A percentile compares a stretch with the other conserved stretches of the same genome.
Evolutionary conservation across 2,113 vertebrate genomes (phyloP).

Genomic region (Neomonachus schauinslandi): DNA sequence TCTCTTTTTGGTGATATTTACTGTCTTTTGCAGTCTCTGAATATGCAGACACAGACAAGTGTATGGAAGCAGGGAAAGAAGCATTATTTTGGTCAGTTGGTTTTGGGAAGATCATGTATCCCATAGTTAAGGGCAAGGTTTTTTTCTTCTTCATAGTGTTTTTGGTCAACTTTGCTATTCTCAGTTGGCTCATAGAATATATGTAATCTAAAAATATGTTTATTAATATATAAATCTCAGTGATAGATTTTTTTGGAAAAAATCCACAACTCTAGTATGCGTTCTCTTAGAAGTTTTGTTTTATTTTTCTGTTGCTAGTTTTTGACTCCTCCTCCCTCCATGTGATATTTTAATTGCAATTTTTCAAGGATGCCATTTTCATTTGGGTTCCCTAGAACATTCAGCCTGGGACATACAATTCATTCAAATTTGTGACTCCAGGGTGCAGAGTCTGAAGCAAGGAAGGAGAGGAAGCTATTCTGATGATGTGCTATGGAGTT

Average conservation of each 20-base stretch:
- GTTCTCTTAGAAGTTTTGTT: background rate
- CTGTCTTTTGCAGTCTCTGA: background rate
- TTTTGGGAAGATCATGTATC: background rate
- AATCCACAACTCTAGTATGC: background rate
- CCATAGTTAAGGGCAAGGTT: background rate
- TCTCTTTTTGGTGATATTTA: background rate
- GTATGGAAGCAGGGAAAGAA: background rate
- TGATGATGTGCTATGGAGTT: background rate
- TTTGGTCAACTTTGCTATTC: background rate
- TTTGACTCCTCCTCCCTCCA: background rate
- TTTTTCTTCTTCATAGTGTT: background rate
- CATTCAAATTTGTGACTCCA: background rate
- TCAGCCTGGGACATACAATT: background rate
- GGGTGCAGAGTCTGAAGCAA: background rate
- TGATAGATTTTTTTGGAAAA: background rate
- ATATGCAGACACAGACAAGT: background rate
- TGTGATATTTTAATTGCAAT: background rate
- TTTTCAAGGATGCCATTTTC: background rate
- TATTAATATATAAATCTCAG: background rate
- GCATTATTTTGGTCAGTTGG: background rate
- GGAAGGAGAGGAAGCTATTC: background rate
- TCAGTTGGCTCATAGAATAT: background rate
- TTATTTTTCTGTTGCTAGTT: background rate
- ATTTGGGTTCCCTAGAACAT: background rate
- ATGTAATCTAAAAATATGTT: background rate